These are phyloP conservation scores for Euwallacea similis DNA, from an alignment of 1,140 invertebrate species.

Conservation along the genomic window DNA sequence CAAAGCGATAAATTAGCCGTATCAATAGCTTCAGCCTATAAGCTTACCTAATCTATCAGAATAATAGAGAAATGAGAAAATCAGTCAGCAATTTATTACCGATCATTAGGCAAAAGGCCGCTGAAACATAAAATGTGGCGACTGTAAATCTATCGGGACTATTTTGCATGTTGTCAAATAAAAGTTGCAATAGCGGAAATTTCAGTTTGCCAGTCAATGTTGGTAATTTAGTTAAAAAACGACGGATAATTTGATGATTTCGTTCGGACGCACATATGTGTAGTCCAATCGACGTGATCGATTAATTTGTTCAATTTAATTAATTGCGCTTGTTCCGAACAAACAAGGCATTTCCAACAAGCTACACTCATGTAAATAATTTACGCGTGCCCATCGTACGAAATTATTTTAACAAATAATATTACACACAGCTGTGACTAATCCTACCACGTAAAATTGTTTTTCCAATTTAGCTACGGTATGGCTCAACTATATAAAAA, in stretches of 20 bases:
- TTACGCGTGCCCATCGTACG: not conserved
- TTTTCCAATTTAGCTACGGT: too few relatives aligned
- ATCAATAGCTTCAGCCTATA: too few relatives aligned
- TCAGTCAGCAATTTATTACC: slow-evolving; percentile 3
- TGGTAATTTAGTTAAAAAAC: slow-evolving; percentile 12
- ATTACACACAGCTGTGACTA: too few relatives aligned
- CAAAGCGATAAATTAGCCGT: too few relatives aligned
- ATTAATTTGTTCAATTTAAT: slow-evolving; percentile 10
- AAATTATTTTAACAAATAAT: too few relatives aligned
- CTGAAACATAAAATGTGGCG: slow-evolving; percentile 17
- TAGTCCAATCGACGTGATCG: not conserved
- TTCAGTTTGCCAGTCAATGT: slow-evolving; percentile 2
- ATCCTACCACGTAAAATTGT: too few relatives aligned
- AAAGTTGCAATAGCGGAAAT: slow-evolving; percentile 10
- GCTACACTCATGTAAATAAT: not conserved
- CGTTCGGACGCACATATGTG: slow-evolving; percentile 1
- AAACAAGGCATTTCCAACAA: too few relatives aligned
- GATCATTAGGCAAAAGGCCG: slow-evolving; percentile 2
- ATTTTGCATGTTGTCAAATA: slow-evolving; percentile 14
- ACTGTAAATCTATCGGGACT: slow-evolving; percentile 6
- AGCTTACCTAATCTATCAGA: not conserved
- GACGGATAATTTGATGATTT: slow-evolving; percentile 4
- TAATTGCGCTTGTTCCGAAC: not conserved
- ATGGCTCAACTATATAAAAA: too few relatives aligned
- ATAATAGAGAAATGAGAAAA: not conserved